Evolutionary conservation across 2,888 invertebrate species (phyloP).

Genomic region (Drosophila silvestris): DNA sequence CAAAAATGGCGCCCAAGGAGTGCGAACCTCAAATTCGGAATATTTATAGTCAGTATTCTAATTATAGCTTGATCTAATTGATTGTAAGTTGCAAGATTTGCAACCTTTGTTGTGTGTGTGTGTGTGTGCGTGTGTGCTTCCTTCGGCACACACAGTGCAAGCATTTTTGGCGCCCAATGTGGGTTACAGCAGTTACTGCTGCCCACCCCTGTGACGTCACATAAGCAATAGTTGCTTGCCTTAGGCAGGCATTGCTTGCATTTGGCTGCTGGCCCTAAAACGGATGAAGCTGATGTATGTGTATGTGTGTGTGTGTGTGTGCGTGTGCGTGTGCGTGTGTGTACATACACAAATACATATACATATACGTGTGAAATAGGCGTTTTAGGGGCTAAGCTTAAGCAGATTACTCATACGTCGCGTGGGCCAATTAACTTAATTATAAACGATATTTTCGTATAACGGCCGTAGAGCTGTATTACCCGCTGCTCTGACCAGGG

Average conservation of each 20-base stretch:
- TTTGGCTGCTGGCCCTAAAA: constrained; percentile 42
- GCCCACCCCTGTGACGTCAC: not conserved
- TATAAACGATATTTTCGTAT: constrained; percentile 47
- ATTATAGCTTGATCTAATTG: not conserved
- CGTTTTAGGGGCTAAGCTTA: constrained; percentile 45
- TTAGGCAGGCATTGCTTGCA: constrained; percentile 15
- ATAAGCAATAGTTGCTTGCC: constrained; percentile 33
- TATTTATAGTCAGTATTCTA: not conserved
- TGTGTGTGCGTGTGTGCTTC: not conserved
- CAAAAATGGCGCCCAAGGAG: not conserved
- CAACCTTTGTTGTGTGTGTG: constrained; percentile 1
- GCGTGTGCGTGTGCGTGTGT: not conserved
- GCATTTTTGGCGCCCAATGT: constrained; percentile 27
- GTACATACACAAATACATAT: not conserved
- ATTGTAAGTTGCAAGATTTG: constrained; percentile 7
- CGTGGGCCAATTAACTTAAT: constrained; percentile 68
- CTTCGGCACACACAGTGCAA: not conserved
- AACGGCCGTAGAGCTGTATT: constrained; percentile 11
- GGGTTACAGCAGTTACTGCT: not conserved
- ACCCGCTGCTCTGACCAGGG: constrained; percentile 1
- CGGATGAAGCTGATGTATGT: constrained; percentile 3
- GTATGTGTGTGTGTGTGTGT: not conserved
- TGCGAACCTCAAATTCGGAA: not conserved
- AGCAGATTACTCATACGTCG: constrained; percentile 73
- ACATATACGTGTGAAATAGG: constrained; percentile 30